Percentiles rank a stretch among this genome's conserved stretches.
These are phyloP conservation scores for Astyanax mexicanus DNA, from an alignment of 2,797 vertebrate species.

Conservation along the genomic window DNA sequence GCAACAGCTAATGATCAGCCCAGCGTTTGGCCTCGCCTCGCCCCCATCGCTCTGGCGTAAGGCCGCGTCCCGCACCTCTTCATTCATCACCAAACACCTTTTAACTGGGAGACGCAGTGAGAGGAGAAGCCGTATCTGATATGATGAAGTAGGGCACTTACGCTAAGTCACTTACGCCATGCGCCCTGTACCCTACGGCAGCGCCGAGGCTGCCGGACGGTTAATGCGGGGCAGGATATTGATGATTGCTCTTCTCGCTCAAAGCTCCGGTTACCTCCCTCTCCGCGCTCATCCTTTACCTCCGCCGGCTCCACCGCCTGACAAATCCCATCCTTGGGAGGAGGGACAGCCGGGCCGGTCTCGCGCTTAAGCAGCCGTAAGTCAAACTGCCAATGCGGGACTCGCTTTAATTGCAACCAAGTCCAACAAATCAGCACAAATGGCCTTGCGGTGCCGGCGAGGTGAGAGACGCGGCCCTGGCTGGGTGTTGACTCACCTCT, in stretches of 20 bases:
- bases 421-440: constrained; percentile 81
- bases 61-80: background rate
- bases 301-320: constrained; percentile 52
- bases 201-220: constrained; percentile 49
- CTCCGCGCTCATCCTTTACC: constrained; percentile 60
- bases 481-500: constrained; percentile 58
- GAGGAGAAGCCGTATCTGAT: background rate
- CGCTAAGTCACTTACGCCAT: constrained; percentile 15
- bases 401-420: constrained; percentile 74
- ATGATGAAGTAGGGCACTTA: constrained; percentile 24
- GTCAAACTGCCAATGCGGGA: constrained; percentile 80
- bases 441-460: constrained; percentile 66
- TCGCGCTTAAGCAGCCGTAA: constrained; percentile 77
- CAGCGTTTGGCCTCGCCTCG: constrained; percentile 1
- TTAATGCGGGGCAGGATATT: constrained; percentile 67
- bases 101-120: background rate
- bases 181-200: background rate
- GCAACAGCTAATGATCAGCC: background rate
- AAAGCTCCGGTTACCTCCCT: constrained; percentile 62
- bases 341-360: constrained; percentile 72
- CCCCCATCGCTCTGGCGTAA: background rate
- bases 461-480: constrained; percentile 50
- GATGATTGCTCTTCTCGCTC: constrained; percentile 71
- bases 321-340: constrained; percentile 74
- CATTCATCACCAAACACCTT: constrained; percentile 16